Base-by-base conservation (phyloP, 2,888 invertebrate species). In the Mallateleia sp. region DNA sequence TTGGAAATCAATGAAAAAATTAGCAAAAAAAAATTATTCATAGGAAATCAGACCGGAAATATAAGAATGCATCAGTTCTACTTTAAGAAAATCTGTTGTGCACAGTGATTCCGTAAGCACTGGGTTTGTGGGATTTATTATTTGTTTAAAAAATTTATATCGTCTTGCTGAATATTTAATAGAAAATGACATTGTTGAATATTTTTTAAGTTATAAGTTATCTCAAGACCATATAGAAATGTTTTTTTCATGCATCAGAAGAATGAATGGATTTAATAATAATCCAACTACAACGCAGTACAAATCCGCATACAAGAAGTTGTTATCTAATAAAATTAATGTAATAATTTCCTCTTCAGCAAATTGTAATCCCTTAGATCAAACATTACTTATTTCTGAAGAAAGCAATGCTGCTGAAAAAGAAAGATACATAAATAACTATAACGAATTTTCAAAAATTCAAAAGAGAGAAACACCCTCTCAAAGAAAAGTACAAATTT, bases 161-260 rank as follows among this genome's bases (percentile, higher is more conserved):
- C 15, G 45, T n/a, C 38, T 87, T 2, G 62, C 45, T 34, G 42
- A 85, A 78, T 54, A 62, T 32, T 62, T 89, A 45, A 52, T 81
- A 15, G 28, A 58, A 32, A 32, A 75, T 1, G 50, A 60, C 42
- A 56, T 60, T 38, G 38, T 78, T 32, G 20, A 81, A 11, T 71
- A 80, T 50, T 14, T 82, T 22, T 64, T 88, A 62, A 60, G 50
- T 0, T 87, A 80, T 15, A 83, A 87, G 58, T 34, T 87, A 18
- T 87, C 77, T 1, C 87, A 87, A 66, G 87, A 87, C 25, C 84
- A 80, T n/a, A 64, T 80, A 14, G 84, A 84, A 58, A 87, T 75
- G 75, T 66, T 87, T 56, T 87, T 87, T 80, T 67, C 87, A 0
- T 45, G 62, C 6, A 84, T 87, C 25, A 56, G 79, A 38, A 34